Percentiles rank a stretch among this genome's conserved stretches.
These are phyloP conservation scores for Lipophrys pholis DNA, from an alignment of 2,113 vertebrate species.

Conservation along the genomic window DNA sequence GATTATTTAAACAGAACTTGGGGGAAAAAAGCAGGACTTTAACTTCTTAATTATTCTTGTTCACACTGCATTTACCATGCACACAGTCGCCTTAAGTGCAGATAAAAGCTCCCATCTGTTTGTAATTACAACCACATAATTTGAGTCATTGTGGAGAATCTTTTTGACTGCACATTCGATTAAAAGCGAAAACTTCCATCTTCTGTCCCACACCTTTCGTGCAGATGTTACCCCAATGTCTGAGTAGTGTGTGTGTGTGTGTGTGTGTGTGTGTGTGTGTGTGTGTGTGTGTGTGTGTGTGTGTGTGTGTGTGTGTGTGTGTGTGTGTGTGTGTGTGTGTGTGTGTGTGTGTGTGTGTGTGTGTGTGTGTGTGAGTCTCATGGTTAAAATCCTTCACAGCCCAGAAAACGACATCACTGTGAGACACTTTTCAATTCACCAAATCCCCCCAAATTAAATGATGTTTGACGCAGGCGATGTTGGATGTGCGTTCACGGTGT, in stretches of 20 bases:
- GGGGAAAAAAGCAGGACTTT: constrained; percentile 85
- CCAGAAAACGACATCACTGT: constrained; percentile 78
- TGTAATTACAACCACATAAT: constrained; percentile 99
- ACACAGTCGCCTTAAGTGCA: constrained; percentile 97
- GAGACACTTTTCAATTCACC: constrained; percentile 93
- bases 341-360: too few species aligned
- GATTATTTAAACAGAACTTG: constrained; percentile 94
- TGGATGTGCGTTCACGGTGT: too few species aligned
- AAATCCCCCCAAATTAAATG: constrained; percentile 96
- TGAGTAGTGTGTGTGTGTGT: background rate
- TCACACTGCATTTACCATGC: constrained; percentile 98
- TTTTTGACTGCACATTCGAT: constrained; percentile 99
- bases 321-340: too few species aligned
- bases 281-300: too few species aligned
- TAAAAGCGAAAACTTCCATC: constrained; percentile 83
- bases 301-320: too few species aligned
- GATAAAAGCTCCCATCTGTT: constrained; percentile 99
- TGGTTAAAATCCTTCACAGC: constrained; percentile 86
- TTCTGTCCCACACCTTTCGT: constrained; percentile 37
- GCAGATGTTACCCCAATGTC: constrained; percentile 21
- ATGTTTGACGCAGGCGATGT: constrained; percentile 90
- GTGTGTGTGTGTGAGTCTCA: too few species aligned
- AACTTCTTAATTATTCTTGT: constrained; percentile 99
- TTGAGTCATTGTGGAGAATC: constrained; percentile 97
- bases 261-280: too few species aligned